Conservation (phyloP, 2,113 vertebrate genomes). For the Corythornis madagascariensis region DNA sequence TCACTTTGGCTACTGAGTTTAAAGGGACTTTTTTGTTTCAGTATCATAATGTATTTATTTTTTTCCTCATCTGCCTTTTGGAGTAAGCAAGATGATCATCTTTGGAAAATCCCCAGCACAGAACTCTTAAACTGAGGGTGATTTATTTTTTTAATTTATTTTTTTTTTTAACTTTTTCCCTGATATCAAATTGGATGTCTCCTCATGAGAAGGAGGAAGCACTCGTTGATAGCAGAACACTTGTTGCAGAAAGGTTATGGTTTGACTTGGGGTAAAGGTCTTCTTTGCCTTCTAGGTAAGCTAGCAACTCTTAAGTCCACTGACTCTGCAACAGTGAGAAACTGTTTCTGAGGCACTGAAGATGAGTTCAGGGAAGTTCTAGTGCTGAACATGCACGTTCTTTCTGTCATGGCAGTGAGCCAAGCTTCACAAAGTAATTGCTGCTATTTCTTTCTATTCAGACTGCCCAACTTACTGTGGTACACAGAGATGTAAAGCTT, state of each 20-base stretch:
- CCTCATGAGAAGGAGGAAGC: background rate
- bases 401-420: conserved; percentile 2
- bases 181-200: background rate
- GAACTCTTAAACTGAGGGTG: background rate
- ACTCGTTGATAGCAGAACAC: background rate
- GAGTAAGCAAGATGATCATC: background rate
- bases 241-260: background rate
- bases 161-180: no score
- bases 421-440: conserved; percentile 48
- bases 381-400: conserved; percentile 30
- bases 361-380: background rate
- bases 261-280: background rate
- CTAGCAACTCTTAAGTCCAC: background rate
- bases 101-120: background rate
- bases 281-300: background rate
- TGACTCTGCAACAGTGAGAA: background rate
- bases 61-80: background rate
- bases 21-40: no score
- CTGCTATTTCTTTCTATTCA: conserved; percentile 37
- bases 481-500: background rate
- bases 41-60: rapidly evolving
- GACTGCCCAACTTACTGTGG: background rate
- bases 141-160: background rate
- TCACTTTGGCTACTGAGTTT: no score
- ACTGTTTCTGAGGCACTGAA: background rate